These are phyloP conservation scores for Hoplodrina ambigua DNA, from an alignment of 2,888 invertebrate species.

Conservation along the genomic window DNA sequence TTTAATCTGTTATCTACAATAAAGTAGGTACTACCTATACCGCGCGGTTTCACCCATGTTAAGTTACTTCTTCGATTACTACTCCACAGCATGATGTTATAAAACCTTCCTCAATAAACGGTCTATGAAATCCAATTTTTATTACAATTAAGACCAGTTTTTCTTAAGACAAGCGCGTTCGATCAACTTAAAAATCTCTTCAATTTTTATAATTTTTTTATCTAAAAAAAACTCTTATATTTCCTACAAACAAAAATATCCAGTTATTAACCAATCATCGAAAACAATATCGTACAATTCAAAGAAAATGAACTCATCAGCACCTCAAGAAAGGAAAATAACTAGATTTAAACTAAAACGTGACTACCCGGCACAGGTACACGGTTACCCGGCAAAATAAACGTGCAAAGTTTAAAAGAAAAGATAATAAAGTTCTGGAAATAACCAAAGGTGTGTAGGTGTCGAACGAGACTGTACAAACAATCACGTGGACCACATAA, in stretches of 20 bases:
- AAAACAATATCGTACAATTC: not conserved
- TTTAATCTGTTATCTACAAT: no score
- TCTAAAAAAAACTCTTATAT: no score
- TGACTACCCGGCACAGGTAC: constrained; percentile 26
- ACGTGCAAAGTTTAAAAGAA: constrained; percentile 36
- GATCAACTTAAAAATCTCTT: no score
- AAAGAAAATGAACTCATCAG: constrained; percentile 11
- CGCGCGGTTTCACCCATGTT: no score
- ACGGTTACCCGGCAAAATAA: not conserved
- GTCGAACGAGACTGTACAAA: not conserved
- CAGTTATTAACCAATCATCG: not conserved
- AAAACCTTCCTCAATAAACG: no score
- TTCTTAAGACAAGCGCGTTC: not conserved
- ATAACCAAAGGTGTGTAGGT: constrained; percentile 16
- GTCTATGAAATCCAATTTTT: no score
- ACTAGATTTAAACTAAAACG: constrained; percentile 31
- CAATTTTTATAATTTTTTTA: no score
- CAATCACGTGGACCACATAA: not conserved
- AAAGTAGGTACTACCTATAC: no score
- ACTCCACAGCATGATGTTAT: no score
- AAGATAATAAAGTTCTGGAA: constrained; percentile 6
- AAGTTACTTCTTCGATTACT: no score
- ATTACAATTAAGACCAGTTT: no score
- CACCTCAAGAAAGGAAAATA: constrained; percentile 17
- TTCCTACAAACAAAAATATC: not conserved